Evolutionary conservation across 2,888 invertebrate genomes (phyloP), one percentile per base, ranked within the genome.

Genomic region (Oeneis ivallda): DNA sequence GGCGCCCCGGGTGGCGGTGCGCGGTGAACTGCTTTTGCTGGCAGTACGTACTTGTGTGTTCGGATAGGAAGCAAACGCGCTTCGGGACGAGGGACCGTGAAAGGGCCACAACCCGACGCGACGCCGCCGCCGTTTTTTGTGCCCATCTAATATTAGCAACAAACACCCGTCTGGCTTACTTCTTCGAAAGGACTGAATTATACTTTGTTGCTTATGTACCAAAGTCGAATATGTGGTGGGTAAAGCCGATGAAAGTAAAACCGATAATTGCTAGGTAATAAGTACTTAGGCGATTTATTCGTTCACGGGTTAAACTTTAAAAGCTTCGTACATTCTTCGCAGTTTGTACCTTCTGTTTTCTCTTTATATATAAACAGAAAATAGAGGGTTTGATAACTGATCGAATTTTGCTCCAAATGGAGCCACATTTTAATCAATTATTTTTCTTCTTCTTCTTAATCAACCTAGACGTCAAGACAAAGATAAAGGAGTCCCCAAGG

Each of bases 71-170:
- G 75, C 76, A 75, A 73, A 63, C 72, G 74, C 76, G 73, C 70
- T 72, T 72, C 74, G 80, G 76, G 76, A 78, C 80, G 76, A 81
- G 84, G 84, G 85, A 84, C 84, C 83, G 82, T 83, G 83, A 82
- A 84, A 86, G 87, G 85, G 85, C 82, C 82, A 80, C 81, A 83
- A 79, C 81, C 84, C 83, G 82, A 81, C 80, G 76, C 76, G 26
- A 26, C 26, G 26, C 80, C 8, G 26, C 80, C 8, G 76, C 75
- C 76, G 79, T 87, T 89, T 89, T 89, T 89, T 88, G 83, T 85
- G 49, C 83, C 83, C 79, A 76, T 83, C 84, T 82, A 85, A 85
- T 85, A 86, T 88, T 87, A 87, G 87, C 85, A 82, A 83, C 83
- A 83, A 83, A 83, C 77, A 78, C 74, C 71, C 78, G 84, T 81